Percentiles rank a stretch among this genome's conserved stretches.
phyloP scores from a whole-genome alignment of 1,140 invertebrate species.

The Diorhabda carinulata region DNA sequence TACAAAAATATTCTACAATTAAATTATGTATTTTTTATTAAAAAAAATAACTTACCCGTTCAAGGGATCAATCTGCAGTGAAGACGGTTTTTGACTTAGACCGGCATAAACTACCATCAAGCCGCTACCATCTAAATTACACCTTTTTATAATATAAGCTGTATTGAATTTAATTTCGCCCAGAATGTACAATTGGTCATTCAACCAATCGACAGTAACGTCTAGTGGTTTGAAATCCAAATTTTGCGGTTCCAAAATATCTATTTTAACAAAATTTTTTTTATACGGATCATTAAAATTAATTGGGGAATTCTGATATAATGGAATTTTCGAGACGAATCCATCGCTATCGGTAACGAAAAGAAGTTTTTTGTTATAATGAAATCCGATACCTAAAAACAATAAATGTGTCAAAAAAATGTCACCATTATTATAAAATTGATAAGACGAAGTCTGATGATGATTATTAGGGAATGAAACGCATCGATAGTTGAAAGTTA shows the following conservation, averaged over 20 bases:
- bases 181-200: slow-evolving; percentile 74
- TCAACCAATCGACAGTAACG: slow-evolving; percentile 84
- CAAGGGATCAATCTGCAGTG: slow-evolving; percentile 85
- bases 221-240: slow-evolving; percentile 59
- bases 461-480: too few species aligned
- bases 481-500: background rate
- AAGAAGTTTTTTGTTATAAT: slow-evolving; percentile 64
- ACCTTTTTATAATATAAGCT: slow-evolving; percentile 69
- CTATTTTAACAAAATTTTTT: slow-evolving; percentile 38
- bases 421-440: too few species aligned
- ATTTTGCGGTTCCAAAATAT: slow-evolving; percentile 56
- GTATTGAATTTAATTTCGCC: slow-evolving; percentile 54
- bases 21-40: background rate
- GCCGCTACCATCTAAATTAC: slow-evolving; percentile 65
- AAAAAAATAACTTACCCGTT: slow-evolving; percentile 65
- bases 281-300: background rate
- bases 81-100: slow-evolving; percentile 62
- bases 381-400: slow-evolving; percentile 68
- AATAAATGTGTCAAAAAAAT: background rate
- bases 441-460: too few species aligned
- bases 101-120: slow-evolving; percentile 64
- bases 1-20: background rate
- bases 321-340: slow-evolving; percentile 55
- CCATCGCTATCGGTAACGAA: slow-evolving; percentile 72
- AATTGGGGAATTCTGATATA: slow-evolving; percentile 39